Conservation (phyloP, 2,888 invertebrate species). For the Criorhina ranunculi region DNA sequence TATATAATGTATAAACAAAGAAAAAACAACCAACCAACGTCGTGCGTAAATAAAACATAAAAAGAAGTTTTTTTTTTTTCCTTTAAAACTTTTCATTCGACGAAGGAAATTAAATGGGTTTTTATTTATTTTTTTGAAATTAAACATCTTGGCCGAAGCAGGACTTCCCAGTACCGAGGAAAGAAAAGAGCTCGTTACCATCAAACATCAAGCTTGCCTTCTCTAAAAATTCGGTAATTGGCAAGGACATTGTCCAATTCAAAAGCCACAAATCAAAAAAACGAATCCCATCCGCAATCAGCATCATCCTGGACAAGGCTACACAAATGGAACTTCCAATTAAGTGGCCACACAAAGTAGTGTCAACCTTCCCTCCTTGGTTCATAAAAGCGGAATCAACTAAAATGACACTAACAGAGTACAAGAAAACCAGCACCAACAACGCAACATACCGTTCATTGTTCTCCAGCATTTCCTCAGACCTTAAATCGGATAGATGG, state of each 20-base stretch:
- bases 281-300: background rate
- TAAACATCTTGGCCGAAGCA: slow-evolving; percentile 6
- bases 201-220: slow-evolving; percentile 11
- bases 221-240: slow-evolving; percentile 5
- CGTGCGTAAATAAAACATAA: slow-evolving; percentile 66
- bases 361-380: slow-evolving; percentile 18
- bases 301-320: background rate
- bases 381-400: slow-evolving; percentile 12
- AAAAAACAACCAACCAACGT: slow-evolving; percentile 54
- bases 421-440: slow-evolving; percentile 12
- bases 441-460: slow-evolving; percentile 3
- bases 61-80: slow-evolving; percentile 48
- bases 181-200: too few species aligned
- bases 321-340: slow-evolving; percentile 6
- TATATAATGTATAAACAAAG: slow-evolving; percentile 59
- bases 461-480: background rate
- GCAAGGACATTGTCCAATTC: slow-evolving; percentile 3
- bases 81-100: slow-evolving; percentile 56
- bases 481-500: slow-evolving; percentile 26
- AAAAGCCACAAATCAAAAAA: slow-evolving; percentile 8
- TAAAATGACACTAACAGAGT: slow-evolving; percentile 16
- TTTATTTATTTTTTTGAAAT: slow-evolving; percentile 40
- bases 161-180: background rate
- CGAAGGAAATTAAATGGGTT: slow-evolving; percentile 57
- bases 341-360: background rate